Base-by-base conservation (phyloP, 2,113 vertebrate species). In the Cephalophus harveyi region DNA sequence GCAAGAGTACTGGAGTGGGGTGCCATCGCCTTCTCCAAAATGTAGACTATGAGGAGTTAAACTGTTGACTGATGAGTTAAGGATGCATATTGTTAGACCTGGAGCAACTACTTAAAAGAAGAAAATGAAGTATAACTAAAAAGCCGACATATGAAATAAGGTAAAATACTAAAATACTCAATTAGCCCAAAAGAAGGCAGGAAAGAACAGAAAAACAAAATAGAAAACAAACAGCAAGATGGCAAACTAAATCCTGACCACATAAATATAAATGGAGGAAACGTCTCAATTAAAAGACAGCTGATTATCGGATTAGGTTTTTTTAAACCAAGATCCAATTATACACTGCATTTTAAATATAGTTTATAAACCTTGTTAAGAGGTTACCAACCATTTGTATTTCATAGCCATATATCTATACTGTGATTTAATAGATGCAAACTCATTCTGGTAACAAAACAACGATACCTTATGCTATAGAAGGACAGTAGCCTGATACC, bases 331-430 rank as follows among this genome's bases (percentile, higher is more conserved):
- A 93, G 9, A 88, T 59, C 25, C 40, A 50, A 46, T 59, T 95
- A 74, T 74, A 74, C n/a, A 50, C 7, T 79, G 16, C 33, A 93
- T 84, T 94, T 94, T 91, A 96, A 88, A 57, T 84, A 55, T 23
- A 86, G 93, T 93, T 97, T 62, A 89, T 52, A 89, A 89, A 91
- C 64, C 40, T 43, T 71, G 14, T 21, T 87, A 93, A 86, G n/a
- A 85, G 17, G 46, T 87, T 92, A 92, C 15, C 28, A 82, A 95
- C 43, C 36, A 71, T 82, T 57, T 89, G 43, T 1, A 92, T 28
- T 92, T 21, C 78, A 17, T 33, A 94, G 33, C 3, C 25, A 89
- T n/a, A 7, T 27, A 86, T 6, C 30, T 55, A 82, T 16, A 83
- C 43, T 6, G 10, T 91, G 46, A 89, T 95, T 97, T 97, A 91